Evolutionary conservation across 1,140 invertebrate species (phyloP).

Genomic region (Battus philenor): DNA sequence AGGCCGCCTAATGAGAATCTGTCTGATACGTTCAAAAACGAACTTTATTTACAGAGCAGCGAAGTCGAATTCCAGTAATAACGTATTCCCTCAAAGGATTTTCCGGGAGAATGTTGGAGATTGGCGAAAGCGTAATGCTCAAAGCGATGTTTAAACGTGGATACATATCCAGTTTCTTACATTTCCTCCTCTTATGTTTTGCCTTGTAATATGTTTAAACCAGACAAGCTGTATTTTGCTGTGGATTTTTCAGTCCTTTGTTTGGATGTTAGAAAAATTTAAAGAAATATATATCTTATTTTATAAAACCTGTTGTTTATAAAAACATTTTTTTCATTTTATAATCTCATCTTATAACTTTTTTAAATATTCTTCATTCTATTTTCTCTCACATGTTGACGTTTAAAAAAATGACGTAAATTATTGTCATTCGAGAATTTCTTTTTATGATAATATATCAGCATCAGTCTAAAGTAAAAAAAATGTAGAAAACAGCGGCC

Average conservation of each 20-base stretch:
- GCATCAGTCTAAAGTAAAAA: conserved; percentile 8
- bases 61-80: conserved; percentile 29
- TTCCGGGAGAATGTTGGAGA: conserved; percentile 34
- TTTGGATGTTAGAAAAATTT: background rate
- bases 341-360: no score
- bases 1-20: conserved; percentile 54
- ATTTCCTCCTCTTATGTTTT: background rate
- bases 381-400: background rate
- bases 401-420: background rate
- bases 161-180: conserved; percentile 15
- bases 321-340: background rate
- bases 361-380: no score
- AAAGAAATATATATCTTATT: background rate
- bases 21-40: conserved; percentile 25
- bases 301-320: background rate
- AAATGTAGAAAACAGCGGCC: background rate
- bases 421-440: no score
- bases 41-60: conserved; percentile 32
- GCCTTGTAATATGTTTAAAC: no score
- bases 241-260: no score
- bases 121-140: conserved; percentile 31
- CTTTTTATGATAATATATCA: conserved; percentile 3
- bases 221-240: no score
- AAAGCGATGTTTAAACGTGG: conserved; percentile 10
- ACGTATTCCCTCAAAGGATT: conserved; percentile 20